Conservation (phyloP, 2,888 invertebrate species). For the Leuctra nigra region DNA sequence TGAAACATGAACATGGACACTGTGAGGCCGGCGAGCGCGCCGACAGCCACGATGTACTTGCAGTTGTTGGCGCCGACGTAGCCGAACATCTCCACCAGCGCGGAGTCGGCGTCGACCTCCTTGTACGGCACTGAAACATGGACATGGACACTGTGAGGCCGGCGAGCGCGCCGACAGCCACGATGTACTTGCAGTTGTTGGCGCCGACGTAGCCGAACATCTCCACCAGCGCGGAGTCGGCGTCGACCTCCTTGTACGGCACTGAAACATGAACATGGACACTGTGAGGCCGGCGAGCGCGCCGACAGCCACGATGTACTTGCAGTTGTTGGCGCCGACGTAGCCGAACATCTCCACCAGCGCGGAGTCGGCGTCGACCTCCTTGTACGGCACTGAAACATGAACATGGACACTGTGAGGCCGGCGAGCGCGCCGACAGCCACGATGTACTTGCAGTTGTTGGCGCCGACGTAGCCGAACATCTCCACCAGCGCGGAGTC, state of each 20-base stretch:
- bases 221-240: constrained; percentile 80
- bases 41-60: constrained; percentile 86
- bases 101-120: constrained; percentile 75
- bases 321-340: constrained; percentile 77
- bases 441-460: constrained; percentile 81
- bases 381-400: constrained; percentile 82
- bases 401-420: constrained; percentile 86
- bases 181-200: constrained; percentile 78
- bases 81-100: constrained; percentile 85
- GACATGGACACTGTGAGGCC: neutral
- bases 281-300: constrained; percentile 89
- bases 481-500: constrained; percentile 86
- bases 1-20: constrained; percentile 91
- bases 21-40: constrained; percentile 85
- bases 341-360: constrained; percentile 88
- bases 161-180: constrained; percentile 88
- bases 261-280: constrained; percentile 91
- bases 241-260: constrained; percentile 76
- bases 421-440: constrained; percentile 92
- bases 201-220: constrained; percentile 87
- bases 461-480: constrained; percentile 82
- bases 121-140: constrained; percentile 71
- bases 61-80: constrained; percentile 78
- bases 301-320: constrained; percentile 85
- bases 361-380: constrained; percentile 78